These are phyloP conservation scores for Syngnathus scovelli DNA, from an alignment of 2,113 vertebrate species.

Conservation along the genomic window DNA sequence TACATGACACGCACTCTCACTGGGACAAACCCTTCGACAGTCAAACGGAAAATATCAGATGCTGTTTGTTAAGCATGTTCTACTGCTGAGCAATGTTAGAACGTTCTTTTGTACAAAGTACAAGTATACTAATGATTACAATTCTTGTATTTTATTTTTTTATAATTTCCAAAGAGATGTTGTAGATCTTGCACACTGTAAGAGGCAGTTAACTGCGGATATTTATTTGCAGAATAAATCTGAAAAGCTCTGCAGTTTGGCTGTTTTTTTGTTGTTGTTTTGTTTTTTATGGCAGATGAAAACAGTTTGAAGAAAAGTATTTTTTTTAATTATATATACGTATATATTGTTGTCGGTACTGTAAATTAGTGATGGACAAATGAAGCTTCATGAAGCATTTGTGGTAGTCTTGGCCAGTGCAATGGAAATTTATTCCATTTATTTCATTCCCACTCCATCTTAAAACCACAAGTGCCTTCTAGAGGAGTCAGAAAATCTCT, in stretches of 20 bases:
- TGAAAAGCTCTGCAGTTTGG: constrained; percentile 78
- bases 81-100: constrained; percentile 93
- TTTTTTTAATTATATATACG: too few relatives aligned
- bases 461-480: too few relatives aligned
- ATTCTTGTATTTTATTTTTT: constrained; percentile 91
- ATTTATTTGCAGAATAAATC: constrained; percentile 95
- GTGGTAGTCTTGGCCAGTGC: too few relatives aligned
- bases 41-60: constrained; percentile 69
- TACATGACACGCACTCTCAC: constrained; percentile 22
- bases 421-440: too few relatives aligned
- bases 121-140: constrained; percentile 89
- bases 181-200: constrained; percentile 90
- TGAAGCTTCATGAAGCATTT: too few relatives aligned
- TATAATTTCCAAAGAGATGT: constrained; percentile 96
- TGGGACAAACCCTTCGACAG: constrained; percentile 43
- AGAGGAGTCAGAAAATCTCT: too few relatives aligned
- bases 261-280: constrained; percentile 38
- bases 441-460: too few relatives aligned
- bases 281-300: constrained; percentile 9
- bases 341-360: too few relatives aligned
- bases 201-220: constrained; percentile 87
- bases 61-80: constrained; percentile 93
- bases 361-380: too few relatives aligned
- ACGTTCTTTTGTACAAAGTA: constrained; percentile 97
- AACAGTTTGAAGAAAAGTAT: not conserved